Conservation (phyloP, 2,113 vertebrate genomes). For the Tor tambroides region DNA sequence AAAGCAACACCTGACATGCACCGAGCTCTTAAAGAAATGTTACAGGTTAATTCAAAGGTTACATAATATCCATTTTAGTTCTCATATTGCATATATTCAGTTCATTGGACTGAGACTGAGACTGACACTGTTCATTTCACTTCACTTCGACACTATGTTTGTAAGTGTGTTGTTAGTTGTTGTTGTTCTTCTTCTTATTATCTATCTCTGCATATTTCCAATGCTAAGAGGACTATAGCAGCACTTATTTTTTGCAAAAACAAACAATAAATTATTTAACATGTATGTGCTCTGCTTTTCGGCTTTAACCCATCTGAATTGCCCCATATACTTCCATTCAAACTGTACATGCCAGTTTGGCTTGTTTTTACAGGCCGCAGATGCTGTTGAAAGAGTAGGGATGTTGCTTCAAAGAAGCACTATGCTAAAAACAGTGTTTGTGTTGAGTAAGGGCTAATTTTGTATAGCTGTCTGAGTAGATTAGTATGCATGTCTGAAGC, state of each 20-base stretch:
- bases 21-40: background rate
- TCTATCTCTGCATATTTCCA: no score
- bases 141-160: no score
- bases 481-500: constrained; percentile 29
- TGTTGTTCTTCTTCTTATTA: no score
- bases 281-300: background rate
- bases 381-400: background rate
- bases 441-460: constrained; percentile 7
- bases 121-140: no score
- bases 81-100: no score
- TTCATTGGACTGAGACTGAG: no score
- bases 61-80: background rate
- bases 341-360: background rate
- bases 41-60: background rate
- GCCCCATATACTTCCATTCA: background rate
- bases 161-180: no score
- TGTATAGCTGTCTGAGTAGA: constrained; percentile 15
- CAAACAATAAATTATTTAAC: background rate
- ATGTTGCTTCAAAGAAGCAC: background rate
- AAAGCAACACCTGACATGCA: background rate
- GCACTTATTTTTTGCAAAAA: no score
- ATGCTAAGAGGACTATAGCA: no score
- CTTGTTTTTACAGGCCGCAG: background rate
- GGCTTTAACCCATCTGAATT: background rate
- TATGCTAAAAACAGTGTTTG: constrained; percentile 8